Evolutionary conservation across 2,888 invertebrate species (phyloP), one percentile per base, ranked within the genome.

Genomic region (Onchidella celtica): DNA sequence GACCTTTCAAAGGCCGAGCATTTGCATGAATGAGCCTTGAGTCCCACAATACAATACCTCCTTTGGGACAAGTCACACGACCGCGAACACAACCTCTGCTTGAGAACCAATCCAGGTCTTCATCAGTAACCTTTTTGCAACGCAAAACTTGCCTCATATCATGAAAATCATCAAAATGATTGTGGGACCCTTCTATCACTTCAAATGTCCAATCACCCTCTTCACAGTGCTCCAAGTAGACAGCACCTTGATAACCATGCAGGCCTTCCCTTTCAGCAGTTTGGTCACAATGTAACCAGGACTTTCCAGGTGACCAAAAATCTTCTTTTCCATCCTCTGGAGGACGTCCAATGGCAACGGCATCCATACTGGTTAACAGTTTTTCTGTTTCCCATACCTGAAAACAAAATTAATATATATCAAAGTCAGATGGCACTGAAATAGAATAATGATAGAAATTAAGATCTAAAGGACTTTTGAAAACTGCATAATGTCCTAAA

Each of bases 11-110:
- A 9, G 91, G 90, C 11, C 87, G 83, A n/a, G 89, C 88, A 68
- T 91, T 91, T 6, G 90, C 91, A 75, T 91, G 91, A 6, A 91
- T 85, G 4, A 88, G 85, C 65, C 91, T 83, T 0, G 91, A 91
- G 68, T 91, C 91, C 91, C 91, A 91, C 14, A 91, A 79, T 4
- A 91, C 86, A 84, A 91, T 87, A 3, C 90, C 90, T 0, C 91
- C 91, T 81, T 89, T 89, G 1, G 91, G 90, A 11, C 89, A 89
- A 0, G 90, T 84, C 17, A 91, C 85, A 27, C 89, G 83, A 69
- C 85, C 86, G 2, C 86, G 72, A 34, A 24, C 40, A 77, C 90
- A 90, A 2, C 88, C 88, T 57, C 84, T 85, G 3, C 80, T 55
- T 32, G 74, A 72, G 55, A 85, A 88, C 85, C 88, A 88, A 27